Conservation (phyloP, 2,113 vertebrate species). For the Heterotis niloticus region DNA sequence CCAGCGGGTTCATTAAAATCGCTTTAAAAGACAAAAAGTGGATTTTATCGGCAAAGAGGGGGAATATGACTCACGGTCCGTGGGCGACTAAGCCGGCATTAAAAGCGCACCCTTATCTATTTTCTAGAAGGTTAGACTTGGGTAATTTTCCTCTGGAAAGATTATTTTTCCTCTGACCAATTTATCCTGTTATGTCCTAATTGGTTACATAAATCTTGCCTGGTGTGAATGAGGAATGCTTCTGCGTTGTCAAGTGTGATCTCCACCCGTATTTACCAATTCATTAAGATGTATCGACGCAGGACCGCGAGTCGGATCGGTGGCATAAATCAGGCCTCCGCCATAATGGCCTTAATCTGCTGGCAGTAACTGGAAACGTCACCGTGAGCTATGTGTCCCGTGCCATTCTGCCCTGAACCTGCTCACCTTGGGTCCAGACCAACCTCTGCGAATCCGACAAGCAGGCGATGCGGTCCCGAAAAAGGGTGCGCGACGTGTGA, state of each 20-base stretch:
- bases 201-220: conserved; percentile 99
- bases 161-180: conserved; percentile 94
- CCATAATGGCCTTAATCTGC: conserved; percentile 99
- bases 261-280: conserved; percentile 99
- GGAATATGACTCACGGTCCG: no score
- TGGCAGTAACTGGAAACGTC: conserved; percentile 99
- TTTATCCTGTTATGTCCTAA: conserved; percentile 94
- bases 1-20: no score
- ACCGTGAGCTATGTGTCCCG: conserved; percentile 97
- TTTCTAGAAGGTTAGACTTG: conserved; percentile 87
- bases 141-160: conserved; percentile 94
- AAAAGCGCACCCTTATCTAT: conserved; percentile 88
- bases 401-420: conserved; percentile 25
- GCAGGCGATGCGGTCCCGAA: no score
- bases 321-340: conserved; percentile 96
- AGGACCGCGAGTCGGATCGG: conserved; percentile 93
- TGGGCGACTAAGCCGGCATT: conserved; percentile 50
- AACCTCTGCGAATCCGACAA: neutral
- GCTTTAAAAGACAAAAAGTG: no score
- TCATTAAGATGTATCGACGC: conserved; percentile 99
- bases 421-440: no score
- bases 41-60: no score
- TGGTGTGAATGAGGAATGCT: conserved; percentile 99
- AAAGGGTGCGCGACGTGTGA: no score
- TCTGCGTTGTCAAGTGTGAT: conserved; percentile 99